Evolutionary conservation across 2,888 invertebrate species (phyloP).

Genomic region (Tridacna crocea): DNA sequence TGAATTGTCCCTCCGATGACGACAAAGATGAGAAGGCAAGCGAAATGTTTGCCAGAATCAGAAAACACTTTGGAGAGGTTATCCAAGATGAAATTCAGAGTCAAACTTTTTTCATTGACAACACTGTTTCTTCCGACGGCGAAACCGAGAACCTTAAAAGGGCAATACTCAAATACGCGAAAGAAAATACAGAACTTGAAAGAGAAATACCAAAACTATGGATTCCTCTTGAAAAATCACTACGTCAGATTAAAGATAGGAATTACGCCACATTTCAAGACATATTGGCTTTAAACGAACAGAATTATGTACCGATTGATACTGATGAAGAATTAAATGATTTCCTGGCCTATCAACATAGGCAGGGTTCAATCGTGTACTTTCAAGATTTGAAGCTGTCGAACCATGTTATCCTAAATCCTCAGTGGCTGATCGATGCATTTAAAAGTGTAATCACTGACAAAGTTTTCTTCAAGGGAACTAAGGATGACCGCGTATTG

Average conservation of each 20-base stretch:
- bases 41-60: conserved; percentile 19
- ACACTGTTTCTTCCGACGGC: neutral
- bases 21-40: neutral
- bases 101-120: conserved; percentile 21
- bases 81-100: conserved; percentile 38
- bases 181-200: neutral
- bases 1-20: neutral
- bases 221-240: conserved; percentile 30
- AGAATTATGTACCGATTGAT: neutral
- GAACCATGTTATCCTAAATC: conserved; percentile 31
- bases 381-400: conserved; percentile 31
- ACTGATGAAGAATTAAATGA: conserved; percentile 17
- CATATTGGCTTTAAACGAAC: neutral
- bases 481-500: neutral
- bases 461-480: conserved; percentile 20
- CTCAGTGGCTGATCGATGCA: conserved; percentile 39
- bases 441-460: conserved; percentile 40
- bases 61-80: conserved; percentile 23
- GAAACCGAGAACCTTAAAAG: neutral
- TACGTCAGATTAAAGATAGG: neutral
- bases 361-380: conserved; percentile 27
- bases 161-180: neutral
- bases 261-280: conserved; percentile 22
- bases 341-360: conserved; percentile 36
- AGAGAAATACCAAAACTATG: conserved; percentile 28